A percentile compares a stretch with the other conserved stretches of the same genome.
phyloP scores from a whole-genome alignment of 2,888 invertebrate genomes.

The Tholera decimalis region DNA sequence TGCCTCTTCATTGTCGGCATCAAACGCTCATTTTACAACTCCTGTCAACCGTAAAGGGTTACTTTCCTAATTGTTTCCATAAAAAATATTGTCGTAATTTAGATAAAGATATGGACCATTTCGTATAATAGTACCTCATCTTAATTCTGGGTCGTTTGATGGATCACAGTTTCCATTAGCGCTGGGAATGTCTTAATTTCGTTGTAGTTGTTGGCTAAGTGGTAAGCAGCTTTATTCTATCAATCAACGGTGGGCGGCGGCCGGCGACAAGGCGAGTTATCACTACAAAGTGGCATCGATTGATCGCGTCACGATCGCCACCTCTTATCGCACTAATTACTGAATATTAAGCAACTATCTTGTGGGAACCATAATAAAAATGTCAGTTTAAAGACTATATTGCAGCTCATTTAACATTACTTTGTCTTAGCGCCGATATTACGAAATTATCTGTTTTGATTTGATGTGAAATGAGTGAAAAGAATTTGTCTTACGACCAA shows the following conservation, averaged over 20 bases:
- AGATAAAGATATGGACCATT: slow-evolving; percentile 77
- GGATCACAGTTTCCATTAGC: slow-evolving; percentile 86
- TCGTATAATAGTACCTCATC: slow-evolving; percentile 69
- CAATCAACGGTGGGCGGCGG: slow-evolving; percentile 77
- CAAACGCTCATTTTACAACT: slow-evolving; percentile 69
- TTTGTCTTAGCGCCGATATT: slow-evolving; percentile 34
- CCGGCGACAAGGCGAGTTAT: slow-evolving; percentile 77
- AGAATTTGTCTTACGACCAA: slow-evolving; percentile 53
- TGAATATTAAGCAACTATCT: slow-evolving; percentile 67
- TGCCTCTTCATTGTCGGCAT: slow-evolving; percentile 68
- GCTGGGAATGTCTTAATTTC: slow-evolving; percentile 84
- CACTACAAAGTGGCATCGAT: slow-evolving; percentile 84
- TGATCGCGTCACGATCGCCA: slow-evolving; percentile 81
- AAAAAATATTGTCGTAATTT: slow-evolving; percentile 78
- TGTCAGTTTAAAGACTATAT: slow-evolving; percentile 55
- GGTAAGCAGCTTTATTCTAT: slow-evolving; percentile 81
- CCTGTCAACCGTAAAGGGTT: slow-evolving; percentile 69
- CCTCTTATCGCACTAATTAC: slow-evolving; percentile 83
- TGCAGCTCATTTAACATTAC: slow-evolving; percentile 36
- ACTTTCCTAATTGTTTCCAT: slow-evolving; percentile 76
- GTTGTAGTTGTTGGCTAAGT: slow-evolving; percentile 80
- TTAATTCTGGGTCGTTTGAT: slow-evolving; percentile 84
- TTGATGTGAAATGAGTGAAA: slow-evolving; percentile 37
- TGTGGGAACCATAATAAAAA: slow-evolving; percentile 66
- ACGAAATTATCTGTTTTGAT: slow-evolving; percentile 45